phyloP scores from a whole-genome alignment of 1,140 invertebrate genomes.

The Anoplophora glabripennis region DNA sequence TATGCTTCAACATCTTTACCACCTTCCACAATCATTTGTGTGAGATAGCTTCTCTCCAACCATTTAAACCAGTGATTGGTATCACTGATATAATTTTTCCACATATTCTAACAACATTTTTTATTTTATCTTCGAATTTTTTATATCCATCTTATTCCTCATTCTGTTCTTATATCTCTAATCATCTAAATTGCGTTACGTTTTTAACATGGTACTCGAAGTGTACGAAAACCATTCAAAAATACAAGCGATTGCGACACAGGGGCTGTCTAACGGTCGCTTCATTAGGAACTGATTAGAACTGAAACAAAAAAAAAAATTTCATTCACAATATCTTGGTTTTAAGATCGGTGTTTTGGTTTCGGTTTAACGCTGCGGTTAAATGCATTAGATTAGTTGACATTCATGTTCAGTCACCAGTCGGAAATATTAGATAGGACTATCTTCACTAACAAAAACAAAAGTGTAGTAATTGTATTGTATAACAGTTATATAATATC shows the following conservation, averaged over 20 bases:
- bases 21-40: slow-evolving; percentile 31
- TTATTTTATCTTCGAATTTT: slow-evolving; percentile 17
- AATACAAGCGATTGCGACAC: not conserved
- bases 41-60: slow-evolving; percentile 10
- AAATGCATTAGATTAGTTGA: no score
- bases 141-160: slow-evolving; percentile 10
- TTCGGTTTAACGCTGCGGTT: no score
- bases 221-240: not conserved
- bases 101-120: slow-evolving; percentile 34
- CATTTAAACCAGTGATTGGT: slow-evolving; percentile 33
- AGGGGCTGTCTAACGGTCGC: not conserved
- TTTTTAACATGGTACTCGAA: not conserved
- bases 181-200: not conserved
- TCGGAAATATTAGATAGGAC: no score
- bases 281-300: not conserved
- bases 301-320: not conserved
- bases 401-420: no score
- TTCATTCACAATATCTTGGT: not conserved
- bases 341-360: not conserved
- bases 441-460: no score
- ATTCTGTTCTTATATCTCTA: not conserved
- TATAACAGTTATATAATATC: no score
- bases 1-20: slow-evolving; percentile 46
- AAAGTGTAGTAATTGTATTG: no score
- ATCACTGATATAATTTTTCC: slow-evolving; percentile 33